A percentile compares a stretch with the other conserved stretches of the same genome.
Evolutionary conservation across 2,888 invertebrate genomes (phyloP).

Genomic region (Lasioglossum marginatum): DNA sequence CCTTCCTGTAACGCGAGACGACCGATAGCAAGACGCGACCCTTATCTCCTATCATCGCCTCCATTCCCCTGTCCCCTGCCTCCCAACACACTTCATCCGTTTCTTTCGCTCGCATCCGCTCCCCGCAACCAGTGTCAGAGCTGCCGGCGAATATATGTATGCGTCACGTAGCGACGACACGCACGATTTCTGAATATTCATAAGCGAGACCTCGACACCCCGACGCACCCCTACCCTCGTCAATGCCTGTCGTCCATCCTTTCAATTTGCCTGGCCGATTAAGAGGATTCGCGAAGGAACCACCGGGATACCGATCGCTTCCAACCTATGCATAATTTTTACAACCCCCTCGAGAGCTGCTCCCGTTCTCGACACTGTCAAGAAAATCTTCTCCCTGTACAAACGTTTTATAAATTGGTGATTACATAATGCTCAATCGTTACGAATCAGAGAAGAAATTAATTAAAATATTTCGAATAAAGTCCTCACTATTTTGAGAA

Average conservation of each 20-base stretch:
- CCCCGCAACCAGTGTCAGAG: constrained; percentile 42
- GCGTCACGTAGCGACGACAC: constrained; percentile 70
- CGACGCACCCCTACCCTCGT: constrained; percentile 31
- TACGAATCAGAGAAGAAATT: too few species aligned
- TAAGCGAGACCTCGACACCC: constrained; percentile 67
- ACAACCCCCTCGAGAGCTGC: neutral
- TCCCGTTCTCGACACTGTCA: neutral
- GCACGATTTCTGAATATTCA: constrained; percentile 76
- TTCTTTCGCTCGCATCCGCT: neutral
- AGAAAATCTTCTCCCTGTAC: neutral
- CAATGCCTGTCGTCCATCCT: constrained; percentile 47
- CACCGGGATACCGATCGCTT: neutral
- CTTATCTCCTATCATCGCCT: constrained; percentile 72
- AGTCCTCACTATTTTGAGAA: too few species aligned
- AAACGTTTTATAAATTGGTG: neutral
- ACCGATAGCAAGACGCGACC: constrained; percentile 70
- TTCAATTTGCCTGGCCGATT: constrained; percentile 53
- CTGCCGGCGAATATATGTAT: constrained; percentile 57
- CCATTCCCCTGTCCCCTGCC: neutral
- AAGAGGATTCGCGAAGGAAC: constrained; percentile 3
- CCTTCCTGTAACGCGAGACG: constrained; percentile 70
- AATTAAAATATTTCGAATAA: too few species aligned
- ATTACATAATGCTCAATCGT: neutral
- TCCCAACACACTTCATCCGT: neutral
- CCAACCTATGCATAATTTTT: neutral